These are phyloP conservation scores for Phyto melanocephala DNA, from an alignment of 2,888 invertebrate species.

Conservation along the genomic window DNA sequence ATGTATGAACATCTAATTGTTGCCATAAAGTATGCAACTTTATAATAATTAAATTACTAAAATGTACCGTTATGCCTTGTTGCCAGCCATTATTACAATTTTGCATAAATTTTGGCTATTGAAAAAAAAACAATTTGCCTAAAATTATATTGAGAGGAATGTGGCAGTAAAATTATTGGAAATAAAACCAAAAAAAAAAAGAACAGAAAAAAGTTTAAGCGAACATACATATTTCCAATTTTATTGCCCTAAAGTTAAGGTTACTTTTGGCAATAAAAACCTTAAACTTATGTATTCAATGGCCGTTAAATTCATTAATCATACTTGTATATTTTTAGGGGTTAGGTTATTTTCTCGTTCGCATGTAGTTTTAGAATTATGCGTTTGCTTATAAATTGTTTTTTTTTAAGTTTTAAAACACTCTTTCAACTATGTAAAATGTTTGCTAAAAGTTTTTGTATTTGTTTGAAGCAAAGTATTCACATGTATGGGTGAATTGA, in stretches of 20 bases:
- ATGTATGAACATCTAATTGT: slow-evolving; percentile 27
- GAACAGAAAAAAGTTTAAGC: neutral
- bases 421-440: slow-evolving; percentile 15
- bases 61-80: neutral
- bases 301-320: slow-evolving; percentile 64
- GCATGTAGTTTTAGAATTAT: slow-evolving; percentile 24
- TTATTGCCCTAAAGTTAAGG: slow-evolving; percentile 9
- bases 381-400: slow-evolving; percentile 7
- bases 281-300: slow-evolving; percentile 49
- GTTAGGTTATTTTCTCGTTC: neutral
- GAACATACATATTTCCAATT: slow-evolving; percentile 7
- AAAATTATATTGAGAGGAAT: slow-evolving; percentile 4
- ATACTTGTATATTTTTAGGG: slow-evolving; percentile 37
- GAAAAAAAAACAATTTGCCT: slow-evolving; percentile 32
- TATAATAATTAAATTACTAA: slow-evolving; percentile 21
- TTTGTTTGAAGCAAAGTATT: neutral
- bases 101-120: slow-evolving; percentile 39
- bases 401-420: neutral
- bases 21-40: slow-evolving; percentile 42
- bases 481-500: neutral
- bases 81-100: neutral
- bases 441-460: neutral
- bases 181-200: neutral
- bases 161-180: neutral
- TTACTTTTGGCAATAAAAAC: slow-evolving; percentile 24